Conservation (phyloP, 2,113 vertebrate species). For the Turnix velox region DNA sequence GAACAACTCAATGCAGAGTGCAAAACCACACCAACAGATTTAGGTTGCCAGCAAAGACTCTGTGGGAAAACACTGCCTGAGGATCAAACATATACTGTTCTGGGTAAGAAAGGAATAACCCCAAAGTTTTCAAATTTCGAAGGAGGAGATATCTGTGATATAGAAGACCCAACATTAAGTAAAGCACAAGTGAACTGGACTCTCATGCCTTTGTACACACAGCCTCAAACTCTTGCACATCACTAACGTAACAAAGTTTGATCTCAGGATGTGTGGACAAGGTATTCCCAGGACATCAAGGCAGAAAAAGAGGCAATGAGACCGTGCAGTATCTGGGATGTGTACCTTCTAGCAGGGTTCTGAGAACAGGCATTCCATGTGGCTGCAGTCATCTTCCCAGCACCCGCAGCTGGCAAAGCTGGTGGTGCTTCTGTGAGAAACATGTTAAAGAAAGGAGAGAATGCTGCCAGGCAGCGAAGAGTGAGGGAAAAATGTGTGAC, state of each 20-base stretch:
- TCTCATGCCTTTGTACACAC: not conserved
- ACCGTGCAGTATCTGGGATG: not conserved
- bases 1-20: not conserved
- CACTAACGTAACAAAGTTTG: not conserved
- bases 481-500: not conserved
- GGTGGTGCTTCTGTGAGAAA: not conserved
- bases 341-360: not conserved
- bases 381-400: not conserved
- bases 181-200: not conserved
- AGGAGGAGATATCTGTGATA: not conserved
- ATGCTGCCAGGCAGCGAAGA: rapidly evolving
- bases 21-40: not conserved
- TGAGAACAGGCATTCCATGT: not conserved
- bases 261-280: not conserved
- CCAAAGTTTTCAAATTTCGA: not conserved
- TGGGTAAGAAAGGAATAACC: not conserved
- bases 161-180: not conserved
- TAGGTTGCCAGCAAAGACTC: not conserved
- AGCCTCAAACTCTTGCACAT: not conserved
- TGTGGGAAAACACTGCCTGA: not conserved
- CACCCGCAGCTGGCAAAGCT: not conserved
- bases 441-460: rapidly evolving
- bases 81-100: not conserved
- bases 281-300: not conserved
- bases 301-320: not conserved